phyloP scores from a whole-genome alignment of 2,797 vertebrate species.

The Myripristis jacobus region DNA sequence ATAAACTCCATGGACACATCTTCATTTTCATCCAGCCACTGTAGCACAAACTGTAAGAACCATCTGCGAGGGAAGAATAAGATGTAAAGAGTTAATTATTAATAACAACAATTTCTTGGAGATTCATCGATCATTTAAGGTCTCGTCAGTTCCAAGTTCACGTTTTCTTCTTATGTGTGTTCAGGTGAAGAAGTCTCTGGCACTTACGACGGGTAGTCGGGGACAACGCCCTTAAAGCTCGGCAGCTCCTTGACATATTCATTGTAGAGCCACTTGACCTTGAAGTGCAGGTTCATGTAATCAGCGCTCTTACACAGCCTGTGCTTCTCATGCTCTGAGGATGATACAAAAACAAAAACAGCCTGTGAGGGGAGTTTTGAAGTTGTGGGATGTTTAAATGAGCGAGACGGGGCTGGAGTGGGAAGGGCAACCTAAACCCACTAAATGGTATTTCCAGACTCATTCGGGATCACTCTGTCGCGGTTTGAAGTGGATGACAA shows the following conservation, averaged over 20 bases:
- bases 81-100: not conserved
- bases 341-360: not conserved
- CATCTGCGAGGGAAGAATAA: conserved; percentile 82
- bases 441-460: not conserved
- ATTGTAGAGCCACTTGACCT: conserved; percentile 98
- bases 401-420: not conserved
- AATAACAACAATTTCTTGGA: no score
- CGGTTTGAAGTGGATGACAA: not conserved
- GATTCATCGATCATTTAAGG: no score
- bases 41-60: conserved; percentile 96
- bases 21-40: conserved; percentile 98
- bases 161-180: not conserved
- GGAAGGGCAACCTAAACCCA: not conserved
- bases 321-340: conserved; percentile 94
- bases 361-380: not conserved
- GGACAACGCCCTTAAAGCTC: conserved; percentile 86
- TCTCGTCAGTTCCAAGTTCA: not conserved
- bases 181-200: not conserved
- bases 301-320: conserved; percentile 95
- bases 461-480: not conserved
- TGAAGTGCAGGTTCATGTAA: conserved; percentile 99
- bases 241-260: conserved; percentile 94
- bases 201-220: conserved; percentile 96
- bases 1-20: conserved; percentile 98
- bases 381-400: not conserved